Conservation (phyloP, 2,797 vertebrate species). For the Pachyuromys duprasi region DNA sequence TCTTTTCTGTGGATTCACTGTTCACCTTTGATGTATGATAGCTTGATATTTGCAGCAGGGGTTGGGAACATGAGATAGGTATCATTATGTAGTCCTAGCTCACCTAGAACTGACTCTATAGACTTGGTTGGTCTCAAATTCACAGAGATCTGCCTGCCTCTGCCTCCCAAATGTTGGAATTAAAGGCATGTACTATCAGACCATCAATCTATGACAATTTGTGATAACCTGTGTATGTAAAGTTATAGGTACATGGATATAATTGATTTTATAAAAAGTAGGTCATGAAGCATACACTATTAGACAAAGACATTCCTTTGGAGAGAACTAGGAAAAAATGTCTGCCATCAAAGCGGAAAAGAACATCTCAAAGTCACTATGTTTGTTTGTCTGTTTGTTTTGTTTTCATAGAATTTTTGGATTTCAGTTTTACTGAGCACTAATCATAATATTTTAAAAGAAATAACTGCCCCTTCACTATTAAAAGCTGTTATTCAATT, state of each 20-base stretch:
- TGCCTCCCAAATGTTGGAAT: neutral
- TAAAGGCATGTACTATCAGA: neutral
- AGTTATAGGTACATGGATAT: slow-evolving; percentile 17
- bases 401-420: neutral
- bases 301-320: neutral
- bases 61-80: neutral
- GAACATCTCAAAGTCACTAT: neutral
- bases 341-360: slow-evolving; percentile 28
- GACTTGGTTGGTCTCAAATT: neutral
- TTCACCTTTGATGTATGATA: neutral
- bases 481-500: slow-evolving; percentile 15
- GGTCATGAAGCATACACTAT: neutral
- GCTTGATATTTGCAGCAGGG: neutral
- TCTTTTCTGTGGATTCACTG: neutral
- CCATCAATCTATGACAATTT: neutral
- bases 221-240: neutral
- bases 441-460: slow-evolving; percentile 38
- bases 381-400: neutral
- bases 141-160: neutral
- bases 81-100: neutral
- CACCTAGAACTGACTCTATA: neutral
- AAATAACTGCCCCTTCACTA: slow-evolving; percentile 25
- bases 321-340: neutral
- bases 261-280: slow-evolving; percentile 40
- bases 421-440: slow-evolving; percentile 3